phyloP scores from a whole-genome alignment of 2,888 invertebrate species.

The Polia nebulosa region DNA sequence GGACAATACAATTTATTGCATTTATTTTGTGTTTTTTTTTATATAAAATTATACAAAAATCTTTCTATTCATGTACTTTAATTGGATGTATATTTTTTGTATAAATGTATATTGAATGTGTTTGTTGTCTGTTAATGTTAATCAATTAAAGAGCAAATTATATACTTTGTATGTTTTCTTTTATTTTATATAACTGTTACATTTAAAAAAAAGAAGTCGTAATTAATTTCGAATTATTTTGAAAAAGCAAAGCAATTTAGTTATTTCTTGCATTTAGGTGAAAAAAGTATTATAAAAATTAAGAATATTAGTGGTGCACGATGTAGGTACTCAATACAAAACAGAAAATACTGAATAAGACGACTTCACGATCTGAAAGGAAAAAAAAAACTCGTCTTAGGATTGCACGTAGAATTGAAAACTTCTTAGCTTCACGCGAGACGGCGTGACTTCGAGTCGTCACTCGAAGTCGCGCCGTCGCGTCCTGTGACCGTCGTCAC shows the following conservation, averaged over 20 bases:
- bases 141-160: constrained; percentile 51
- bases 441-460: too few relatives aligned
- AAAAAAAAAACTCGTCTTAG: too few relatives aligned
- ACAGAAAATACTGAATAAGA: constrained; percentile 65
- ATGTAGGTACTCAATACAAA: constrained; percentile 41
- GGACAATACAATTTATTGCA: constrained; percentile 43
- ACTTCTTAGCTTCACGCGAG: too few relatives aligned
- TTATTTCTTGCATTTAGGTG: too few relatives aligned
- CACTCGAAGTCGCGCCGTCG: too few relatives aligned
- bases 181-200: constrained; percentile 23
- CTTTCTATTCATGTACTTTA: constrained; percentile 19
- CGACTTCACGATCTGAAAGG: constrained; percentile 65
- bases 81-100: constrained; percentile 49
- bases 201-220: neutral
- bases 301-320: neutral
- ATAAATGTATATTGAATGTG: constrained; percentile 44
- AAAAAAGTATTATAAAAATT: too few relatives aligned
- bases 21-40: constrained; percentile 48
- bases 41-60: constrained; percentile 39
- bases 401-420: too few relatives aligned
- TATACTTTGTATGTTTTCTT: constrained; percentile 44
- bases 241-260: too few relatives aligned
- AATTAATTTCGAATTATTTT: too few relatives aligned
- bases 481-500: too few relatives aligned
- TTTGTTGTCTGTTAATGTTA: constrained; percentile 61